A percentile compares a stretch with the other conserved stretches of the same genome.
Evolutionary conservation across 2,113 vertebrate genomes (phyloP).

Genomic region (Paedocypris sp.): DNA sequence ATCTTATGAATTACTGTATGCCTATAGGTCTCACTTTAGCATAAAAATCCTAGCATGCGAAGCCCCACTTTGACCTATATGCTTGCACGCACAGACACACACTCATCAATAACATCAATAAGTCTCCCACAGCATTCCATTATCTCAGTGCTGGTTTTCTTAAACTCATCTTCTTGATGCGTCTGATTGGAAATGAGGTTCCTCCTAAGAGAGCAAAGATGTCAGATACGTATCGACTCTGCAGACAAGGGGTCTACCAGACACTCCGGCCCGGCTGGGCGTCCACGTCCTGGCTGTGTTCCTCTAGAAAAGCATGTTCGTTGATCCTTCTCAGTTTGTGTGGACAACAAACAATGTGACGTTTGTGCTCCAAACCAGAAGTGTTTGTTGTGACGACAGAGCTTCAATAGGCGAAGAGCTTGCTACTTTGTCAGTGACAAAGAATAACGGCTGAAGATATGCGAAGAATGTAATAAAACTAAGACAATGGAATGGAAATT

Average conservation of each 20-base stretch:
- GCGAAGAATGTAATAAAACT: not conserved
- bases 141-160: conserved; percentile 14
- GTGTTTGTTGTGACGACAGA: not conserved
- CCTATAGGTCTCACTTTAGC: too few relatives aligned
- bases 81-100: not conserved
- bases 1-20: too few relatives aligned
- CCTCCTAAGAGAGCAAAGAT: not conserved
- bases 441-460: not conserved
- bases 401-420: not conserved
- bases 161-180: conserved; percentile 14
- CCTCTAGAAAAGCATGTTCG: not conserved
- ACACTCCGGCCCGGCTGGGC: not conserved
- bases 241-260: not conserved
- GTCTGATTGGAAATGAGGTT: conserved; percentile 12
- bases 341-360: conserved; percentile 5
- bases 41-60: too few relatives aligned
- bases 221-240: conserved; percentile 2
- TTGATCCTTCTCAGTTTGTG: conserved; percentile 5
- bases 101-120: conserved; percentile 19
- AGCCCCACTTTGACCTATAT: too few relatives aligned
- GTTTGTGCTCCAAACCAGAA: not conserved
- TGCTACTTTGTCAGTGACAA: not conserved
- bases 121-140: not conserved
- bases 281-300: not conserved
- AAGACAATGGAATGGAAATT: not conserved